phyloP scores from a whole-genome alignment of 2,888 invertebrate genomes.

The Diaphora mendica region DNA sequence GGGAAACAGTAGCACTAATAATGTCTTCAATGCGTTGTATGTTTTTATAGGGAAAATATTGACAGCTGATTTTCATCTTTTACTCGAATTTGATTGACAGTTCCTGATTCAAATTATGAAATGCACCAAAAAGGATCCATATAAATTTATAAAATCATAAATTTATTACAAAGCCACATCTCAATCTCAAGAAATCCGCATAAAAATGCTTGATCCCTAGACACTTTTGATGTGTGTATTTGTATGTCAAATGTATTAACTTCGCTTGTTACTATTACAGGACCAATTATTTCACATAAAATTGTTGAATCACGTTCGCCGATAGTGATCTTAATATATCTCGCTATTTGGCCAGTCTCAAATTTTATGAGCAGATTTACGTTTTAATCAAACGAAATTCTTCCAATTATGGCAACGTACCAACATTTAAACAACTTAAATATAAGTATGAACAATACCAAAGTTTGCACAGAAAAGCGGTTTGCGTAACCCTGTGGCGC shows the following conservation, averaged over 20 bases:
- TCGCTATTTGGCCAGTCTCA: conserved; percentile 33
- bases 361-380: conserved; percentile 41
- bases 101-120: no score
- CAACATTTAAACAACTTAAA: conserved; percentile 45
- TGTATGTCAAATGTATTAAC: background rate
- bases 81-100: no score
- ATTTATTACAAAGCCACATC: no score
- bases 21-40: no score
- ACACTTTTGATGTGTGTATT: no score
- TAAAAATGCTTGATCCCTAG: no score
- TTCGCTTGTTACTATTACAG: conserved; percentile 12
- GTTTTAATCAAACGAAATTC: conserved; percentile 51
- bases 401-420: conserved; percentile 38
- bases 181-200: no score
- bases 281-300: conserved; percentile 23
- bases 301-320: conserved; percentile 25
- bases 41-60: no score
- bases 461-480: conserved; percentile 46
- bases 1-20: no score
- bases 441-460: conserved; percentile 52
- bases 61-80: no score
- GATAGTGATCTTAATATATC: conserved; percentile 37
- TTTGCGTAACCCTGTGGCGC: conserved; percentile 78
- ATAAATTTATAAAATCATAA: no score
- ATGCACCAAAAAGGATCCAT: no score